phyloP scores from a whole-genome alignment of 2,113 vertebrate species.

The Eulacestoma nigropectus region DNA sequence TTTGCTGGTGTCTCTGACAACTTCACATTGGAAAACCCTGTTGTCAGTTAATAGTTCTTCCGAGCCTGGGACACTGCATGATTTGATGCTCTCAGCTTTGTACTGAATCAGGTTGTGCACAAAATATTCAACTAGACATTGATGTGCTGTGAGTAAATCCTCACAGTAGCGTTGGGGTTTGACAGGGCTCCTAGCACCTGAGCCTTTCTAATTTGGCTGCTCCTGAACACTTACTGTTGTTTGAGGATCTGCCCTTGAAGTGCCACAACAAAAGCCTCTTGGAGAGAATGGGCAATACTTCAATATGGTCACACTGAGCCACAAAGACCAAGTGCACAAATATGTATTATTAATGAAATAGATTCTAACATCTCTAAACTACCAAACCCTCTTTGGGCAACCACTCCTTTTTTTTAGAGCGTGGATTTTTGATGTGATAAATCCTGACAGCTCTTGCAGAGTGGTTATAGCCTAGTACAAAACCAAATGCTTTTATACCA shows the following conservation, averaged over 20 bases:
- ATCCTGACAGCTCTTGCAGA: conserved; percentile 40
- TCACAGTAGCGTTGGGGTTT: neutral
- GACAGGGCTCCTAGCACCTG: neutral
- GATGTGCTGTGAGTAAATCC: neutral
- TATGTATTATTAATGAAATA: neutral
- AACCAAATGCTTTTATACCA: neutral
- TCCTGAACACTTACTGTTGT: neutral
- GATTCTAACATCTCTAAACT: neutral
- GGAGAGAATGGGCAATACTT: neutral
- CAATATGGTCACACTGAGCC: neutral
- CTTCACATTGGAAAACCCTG: neutral
- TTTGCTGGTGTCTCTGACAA: neutral
- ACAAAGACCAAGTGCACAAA: neutral
- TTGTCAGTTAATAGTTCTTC: neutral
- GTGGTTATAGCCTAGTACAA: neutral
- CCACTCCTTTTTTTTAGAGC: neutral
- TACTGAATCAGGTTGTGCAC: neutral
- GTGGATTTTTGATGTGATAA: neutral
- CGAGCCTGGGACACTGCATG: neutral
- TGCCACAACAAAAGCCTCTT: neutral
- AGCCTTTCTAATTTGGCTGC: neutral
- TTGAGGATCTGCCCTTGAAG: neutral
- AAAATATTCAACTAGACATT: neutral
- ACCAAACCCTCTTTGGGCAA: neutral
- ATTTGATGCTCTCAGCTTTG: neutral